A percentile compares a stretch with the other conserved stretches of the same genome.
These are phyloP conservation scores for Lithobates pipiens DNA, from an alignment of 2,797 vertebrate genomes.

Conservation along the genomic window DNA sequence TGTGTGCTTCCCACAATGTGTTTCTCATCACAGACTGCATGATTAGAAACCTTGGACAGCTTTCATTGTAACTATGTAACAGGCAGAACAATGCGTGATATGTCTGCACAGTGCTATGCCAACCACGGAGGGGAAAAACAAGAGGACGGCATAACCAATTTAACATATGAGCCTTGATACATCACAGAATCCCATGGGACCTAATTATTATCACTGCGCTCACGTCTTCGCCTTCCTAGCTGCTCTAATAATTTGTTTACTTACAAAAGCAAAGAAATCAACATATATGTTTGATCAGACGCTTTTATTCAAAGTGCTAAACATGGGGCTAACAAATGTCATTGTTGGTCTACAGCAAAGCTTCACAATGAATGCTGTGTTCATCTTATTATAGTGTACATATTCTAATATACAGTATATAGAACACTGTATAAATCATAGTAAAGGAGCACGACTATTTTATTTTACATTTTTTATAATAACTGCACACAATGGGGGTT, in stretches of 20 bases:
- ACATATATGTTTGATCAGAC: slow-evolving; percentile 47
- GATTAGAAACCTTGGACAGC: slow-evolving; percentile 42
- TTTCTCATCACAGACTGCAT: slow-evolving; percentile 29
- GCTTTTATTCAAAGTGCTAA: slow-evolving; percentile 28
- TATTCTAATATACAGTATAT: too few species aligned
- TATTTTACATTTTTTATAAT: not conserved
- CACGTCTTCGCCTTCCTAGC: slow-evolving; percentile 46
- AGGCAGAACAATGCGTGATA: slow-evolving; percentile 8
- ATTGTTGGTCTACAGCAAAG: not conserved
- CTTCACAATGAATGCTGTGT: not conserved
- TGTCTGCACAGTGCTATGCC: slow-evolving; percentile 43
- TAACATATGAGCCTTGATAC: slow-evolving; percentile 54
- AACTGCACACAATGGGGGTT: not conserved
- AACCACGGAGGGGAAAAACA: slow-evolving; percentile 42
- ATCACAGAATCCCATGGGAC: slow-evolving; percentile 47
- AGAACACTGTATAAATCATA: not conserved
- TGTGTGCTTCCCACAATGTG: slow-evolving; percentile 20
- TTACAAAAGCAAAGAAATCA: slow-evolving; percentile 46
- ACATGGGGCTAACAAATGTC: slow-evolving; percentile 15
- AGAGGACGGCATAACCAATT: slow-evolving; percentile 48
- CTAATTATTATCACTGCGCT: slow-evolving; percentile 58
- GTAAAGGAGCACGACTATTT: not conserved
- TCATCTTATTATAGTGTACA: too few species aligned
- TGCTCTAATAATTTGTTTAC: slow-evolving; percentile 57
- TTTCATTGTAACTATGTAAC: slow-evolving; percentile 36